Evolutionary conservation across 2,888 invertebrate species (phyloP).

Genomic region (Antheraea assamensis): DNA sequence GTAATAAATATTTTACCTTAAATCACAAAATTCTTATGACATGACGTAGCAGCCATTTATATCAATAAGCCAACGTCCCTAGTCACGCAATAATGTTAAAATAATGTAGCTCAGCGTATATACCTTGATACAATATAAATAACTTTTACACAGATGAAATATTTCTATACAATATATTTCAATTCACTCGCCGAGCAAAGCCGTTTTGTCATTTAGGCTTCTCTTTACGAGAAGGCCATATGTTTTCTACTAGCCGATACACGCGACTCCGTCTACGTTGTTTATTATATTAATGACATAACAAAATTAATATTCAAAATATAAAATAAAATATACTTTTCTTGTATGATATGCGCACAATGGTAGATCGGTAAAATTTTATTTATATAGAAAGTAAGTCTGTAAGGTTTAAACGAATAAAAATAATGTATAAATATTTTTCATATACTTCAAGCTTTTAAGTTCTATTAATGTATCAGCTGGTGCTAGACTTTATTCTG

Average conservation of each 20-base stretch:
- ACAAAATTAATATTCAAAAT: too few species aligned
- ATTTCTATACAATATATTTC: neutral
- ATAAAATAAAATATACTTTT: too few species aligned
- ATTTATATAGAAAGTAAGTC: too few species aligned
- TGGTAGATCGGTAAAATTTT: too few species aligned
- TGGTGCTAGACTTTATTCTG: too few species aligned
- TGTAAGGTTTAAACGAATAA: too few species aligned
- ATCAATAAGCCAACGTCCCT: slow-evolving; percentile 10
- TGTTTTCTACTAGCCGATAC: neutral
- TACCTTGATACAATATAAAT: slow-evolving; percentile 1
- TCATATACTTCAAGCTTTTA: too few species aligned
- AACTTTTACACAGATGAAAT: neutral
- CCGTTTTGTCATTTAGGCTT: neutral
- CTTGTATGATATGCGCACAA: too few species aligned
- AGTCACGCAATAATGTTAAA: slow-evolving; percentile 5
- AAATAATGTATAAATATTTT: too few species aligned
- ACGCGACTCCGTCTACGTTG: too few species aligned
- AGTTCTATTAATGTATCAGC: too few species aligned
- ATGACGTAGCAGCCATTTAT: slow-evolving; percentile 2
- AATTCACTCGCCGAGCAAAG: neutral
- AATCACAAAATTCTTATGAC: slow-evolving; percentile 10
- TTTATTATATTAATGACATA: too few species aligned
- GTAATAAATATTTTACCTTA: neutral
- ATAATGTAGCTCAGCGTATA: neutral
- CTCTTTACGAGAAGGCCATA: neutral